Conservation (phyloP, 2,113 vertebrate species). For the Barnardius zonarius region DNA sequence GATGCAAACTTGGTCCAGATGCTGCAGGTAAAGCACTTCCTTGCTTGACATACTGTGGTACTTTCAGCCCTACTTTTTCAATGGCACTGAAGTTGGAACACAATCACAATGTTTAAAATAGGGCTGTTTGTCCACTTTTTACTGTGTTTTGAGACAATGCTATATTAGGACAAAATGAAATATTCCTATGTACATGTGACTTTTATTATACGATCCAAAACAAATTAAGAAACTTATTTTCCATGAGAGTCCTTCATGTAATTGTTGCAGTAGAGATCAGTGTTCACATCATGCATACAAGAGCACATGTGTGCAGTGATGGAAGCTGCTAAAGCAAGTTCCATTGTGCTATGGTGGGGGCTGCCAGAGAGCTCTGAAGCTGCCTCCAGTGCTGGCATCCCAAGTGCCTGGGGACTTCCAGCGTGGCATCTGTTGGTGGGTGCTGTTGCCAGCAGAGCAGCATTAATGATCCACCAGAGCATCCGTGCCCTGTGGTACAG, state of each 20-base stretch:
- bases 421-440: accelerated
- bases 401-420: background rate
- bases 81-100: background rate
- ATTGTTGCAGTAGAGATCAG: background rate
- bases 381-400: background rate
- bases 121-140: background rate
- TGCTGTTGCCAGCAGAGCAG: background rate
- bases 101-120: accelerated
- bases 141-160: background rate
- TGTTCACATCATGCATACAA: accelerated
- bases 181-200: background rate
- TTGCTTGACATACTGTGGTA: background rate
- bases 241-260: background rate
- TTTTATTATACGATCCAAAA: background rate
- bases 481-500: accelerated
- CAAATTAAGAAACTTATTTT: background rate
- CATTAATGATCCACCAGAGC: background rate
- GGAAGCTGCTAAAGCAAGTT: background rate
- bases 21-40: background rate
- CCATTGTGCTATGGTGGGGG: accelerated
- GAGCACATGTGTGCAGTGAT: accelerated
- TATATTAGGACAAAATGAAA: background rate
- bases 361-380: background rate
- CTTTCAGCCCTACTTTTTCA: background rate
- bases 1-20: background rate